phyloP scores from a whole-genome alignment of 2,888 invertebrate species.

The Eristalis tenax region DNA sequence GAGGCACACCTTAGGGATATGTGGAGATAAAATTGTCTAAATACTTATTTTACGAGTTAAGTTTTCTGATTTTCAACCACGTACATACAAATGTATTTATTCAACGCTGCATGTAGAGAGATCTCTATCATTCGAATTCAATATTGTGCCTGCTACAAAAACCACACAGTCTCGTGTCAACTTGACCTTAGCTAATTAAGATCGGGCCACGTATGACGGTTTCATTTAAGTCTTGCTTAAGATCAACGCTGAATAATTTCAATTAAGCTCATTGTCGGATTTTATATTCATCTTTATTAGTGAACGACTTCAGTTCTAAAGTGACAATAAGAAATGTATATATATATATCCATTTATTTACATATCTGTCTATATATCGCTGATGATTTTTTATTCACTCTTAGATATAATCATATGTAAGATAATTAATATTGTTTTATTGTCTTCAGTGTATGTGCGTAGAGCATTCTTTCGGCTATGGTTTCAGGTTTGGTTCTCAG shows the following conservation, averaged over 20 bases:
- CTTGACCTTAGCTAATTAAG: conserved; percentile 68
- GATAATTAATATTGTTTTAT: no score
- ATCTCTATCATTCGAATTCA: conserved; percentile 17
- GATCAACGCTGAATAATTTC: conserved; percentile 62
- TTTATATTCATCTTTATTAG: conserved; percentile 8
- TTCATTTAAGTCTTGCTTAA: conserved; percentile 51
- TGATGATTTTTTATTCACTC: no score
- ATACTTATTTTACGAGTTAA: no score
- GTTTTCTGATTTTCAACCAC: not conserved
- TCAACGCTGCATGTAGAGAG: not conserved
- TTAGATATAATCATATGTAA: no score
- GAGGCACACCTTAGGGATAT: no score
- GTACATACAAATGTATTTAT: not conserved
- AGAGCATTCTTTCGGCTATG: no score
- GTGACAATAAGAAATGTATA: not conserved
- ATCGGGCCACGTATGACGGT: conserved; percentile 51
- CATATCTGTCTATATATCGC: no score
- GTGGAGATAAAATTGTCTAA: no score
- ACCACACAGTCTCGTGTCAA: conserved; percentile 52
- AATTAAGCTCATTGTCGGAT: conserved; percentile 59
- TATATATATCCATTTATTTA: not conserved
- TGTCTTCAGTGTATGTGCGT: no score
- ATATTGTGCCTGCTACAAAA: conserved; percentile 26
- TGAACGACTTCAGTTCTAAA: not conserved
- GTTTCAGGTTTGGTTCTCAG: no score